Base-by-base conservation (phyloP, 2,113 vertebrate species). In the Morphnarchus princeps region DNA sequence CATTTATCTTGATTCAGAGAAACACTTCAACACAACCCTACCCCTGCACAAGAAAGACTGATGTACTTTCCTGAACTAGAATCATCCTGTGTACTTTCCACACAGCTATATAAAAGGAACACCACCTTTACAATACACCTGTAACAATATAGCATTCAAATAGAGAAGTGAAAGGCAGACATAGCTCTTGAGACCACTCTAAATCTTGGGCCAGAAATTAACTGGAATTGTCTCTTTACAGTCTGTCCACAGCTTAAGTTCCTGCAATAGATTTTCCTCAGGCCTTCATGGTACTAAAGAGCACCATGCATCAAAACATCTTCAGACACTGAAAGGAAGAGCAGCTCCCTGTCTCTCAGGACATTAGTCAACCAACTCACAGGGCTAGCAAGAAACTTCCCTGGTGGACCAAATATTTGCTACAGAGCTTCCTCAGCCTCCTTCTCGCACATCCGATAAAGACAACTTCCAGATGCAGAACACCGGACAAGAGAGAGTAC, bases 21-120 rank as follows among this genome's bases (percentile, higher is more conserved):
- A 91, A 93, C n/a, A 45, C 10, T 78, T 74, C 11, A 82, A 40
- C 10, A 81, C 21, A 67, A n/a, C 16, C 28, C 13, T 32, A 43
- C 16, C 6, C 18, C 25, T 50, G n/a, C 0, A 0, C 36, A 54
- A 54, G 52, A 52, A 82, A 40, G n/a, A 42, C 5, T 14, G 6
- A 11, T 32, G 34, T 40, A 26, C 25, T 61, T 82, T 43, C 58
- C n/a, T 52, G 29, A 71, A 70, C 54, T 40, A 74, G 22, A 62
- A 77, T 38, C 38, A 70, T 40, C 19, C 65, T 10, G 10, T 36
- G 11, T 38, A 59, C 32, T 87, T 94, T 58, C n/a, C 54, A 66
- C 29, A 74, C n/a, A 87, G 29, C 24, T 58, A 50, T 6, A 5
- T 4, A 45, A 47, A 11, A 77, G 26, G 8, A 52, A 89, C 85